Evolutionary conservation across 1,140 invertebrate species (phyloP).

Genomic region (Fopius arisanus): DNA sequence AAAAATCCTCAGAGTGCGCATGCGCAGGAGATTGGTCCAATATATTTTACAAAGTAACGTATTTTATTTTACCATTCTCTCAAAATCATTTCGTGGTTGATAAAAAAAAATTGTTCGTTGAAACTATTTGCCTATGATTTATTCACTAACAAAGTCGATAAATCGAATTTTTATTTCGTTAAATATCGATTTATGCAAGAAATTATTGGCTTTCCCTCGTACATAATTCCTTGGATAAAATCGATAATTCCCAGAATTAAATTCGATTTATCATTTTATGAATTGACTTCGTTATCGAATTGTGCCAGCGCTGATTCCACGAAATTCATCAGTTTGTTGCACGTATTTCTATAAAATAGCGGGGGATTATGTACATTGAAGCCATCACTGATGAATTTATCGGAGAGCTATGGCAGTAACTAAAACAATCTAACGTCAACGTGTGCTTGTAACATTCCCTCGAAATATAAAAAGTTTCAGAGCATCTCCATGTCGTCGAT

Average conservation of each 20-base stretch:
- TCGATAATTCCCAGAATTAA: too few relatives aligned
- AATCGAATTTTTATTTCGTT: too few relatives aligned
- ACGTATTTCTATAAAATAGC: neutral
- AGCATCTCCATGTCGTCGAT: slow-evolving; percentile 78
- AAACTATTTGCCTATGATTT: neutral
- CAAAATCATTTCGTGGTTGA: neutral
- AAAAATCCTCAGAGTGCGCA: too few relatives aligned
- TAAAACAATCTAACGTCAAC: neutral
- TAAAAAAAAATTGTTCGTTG: neutral
- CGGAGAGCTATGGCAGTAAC: neutral
- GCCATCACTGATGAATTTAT: neutral
- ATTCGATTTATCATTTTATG: too few relatives aligned
- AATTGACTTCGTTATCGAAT: too few relatives aligned
- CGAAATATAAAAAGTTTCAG: slow-evolving; percentile 55
- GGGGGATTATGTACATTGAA: neutral
- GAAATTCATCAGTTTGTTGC: neutral
- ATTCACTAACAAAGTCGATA: too few relatives aligned
- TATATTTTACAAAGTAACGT: neutral
- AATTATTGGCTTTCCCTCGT: neutral
- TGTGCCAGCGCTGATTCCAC: too few relatives aligned
- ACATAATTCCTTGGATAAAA: too few relatives aligned
- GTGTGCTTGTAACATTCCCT: neutral
- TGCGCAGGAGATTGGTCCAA: too few relatives aligned
- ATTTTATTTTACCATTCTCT: neutral
- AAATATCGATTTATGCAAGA: neutral